A percentile compares a stretch with the other conserved stretches of the same genome.
phyloP scores from a whole-genome alignment of 2,113 vertebrate genomes.

The Nothoprocta pentlandii region DNA sequence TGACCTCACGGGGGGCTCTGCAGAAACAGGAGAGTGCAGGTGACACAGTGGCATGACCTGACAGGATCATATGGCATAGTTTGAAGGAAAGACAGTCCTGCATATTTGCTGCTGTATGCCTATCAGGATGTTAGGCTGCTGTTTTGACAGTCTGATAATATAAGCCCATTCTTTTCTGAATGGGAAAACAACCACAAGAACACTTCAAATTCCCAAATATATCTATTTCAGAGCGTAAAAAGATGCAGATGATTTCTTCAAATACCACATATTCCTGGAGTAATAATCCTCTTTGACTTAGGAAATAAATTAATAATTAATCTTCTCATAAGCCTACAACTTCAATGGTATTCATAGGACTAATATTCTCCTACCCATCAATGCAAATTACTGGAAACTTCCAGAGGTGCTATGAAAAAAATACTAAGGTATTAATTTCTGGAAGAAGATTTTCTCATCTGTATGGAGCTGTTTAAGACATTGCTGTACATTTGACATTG shows the following conservation, averaged over 20 bases:
- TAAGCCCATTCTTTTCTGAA: not conserved
- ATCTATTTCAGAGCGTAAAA: not conserved
- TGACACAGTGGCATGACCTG: not conserved
- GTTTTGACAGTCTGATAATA: not conserved
- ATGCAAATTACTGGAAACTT: not conserved
- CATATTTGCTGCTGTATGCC: not conserved
- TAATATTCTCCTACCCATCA: not conserved
- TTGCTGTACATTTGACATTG: not conserved
- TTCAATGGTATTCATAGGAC: not conserved
- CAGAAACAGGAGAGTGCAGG: not conserved
- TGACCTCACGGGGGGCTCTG: not conserved
- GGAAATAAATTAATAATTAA: not conserved
- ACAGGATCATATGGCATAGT: not conserved
- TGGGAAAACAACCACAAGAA: not conserved
- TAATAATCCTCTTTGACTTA: not conserved
- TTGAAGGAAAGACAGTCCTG: not conserved
- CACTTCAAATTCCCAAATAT: not conserved
- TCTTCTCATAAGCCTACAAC: not conserved
- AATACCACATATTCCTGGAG: not conserved
- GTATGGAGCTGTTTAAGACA: not conserved
- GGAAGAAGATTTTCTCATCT: not conserved
- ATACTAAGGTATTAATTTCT: not conserved
- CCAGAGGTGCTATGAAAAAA: not conserved
- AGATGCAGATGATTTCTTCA: not conserved
- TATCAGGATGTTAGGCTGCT: not conserved